Evolutionary conservation across 2,113 vertebrate species (phyloP).

Genomic region (Neodon shergylaensis): DNA sequence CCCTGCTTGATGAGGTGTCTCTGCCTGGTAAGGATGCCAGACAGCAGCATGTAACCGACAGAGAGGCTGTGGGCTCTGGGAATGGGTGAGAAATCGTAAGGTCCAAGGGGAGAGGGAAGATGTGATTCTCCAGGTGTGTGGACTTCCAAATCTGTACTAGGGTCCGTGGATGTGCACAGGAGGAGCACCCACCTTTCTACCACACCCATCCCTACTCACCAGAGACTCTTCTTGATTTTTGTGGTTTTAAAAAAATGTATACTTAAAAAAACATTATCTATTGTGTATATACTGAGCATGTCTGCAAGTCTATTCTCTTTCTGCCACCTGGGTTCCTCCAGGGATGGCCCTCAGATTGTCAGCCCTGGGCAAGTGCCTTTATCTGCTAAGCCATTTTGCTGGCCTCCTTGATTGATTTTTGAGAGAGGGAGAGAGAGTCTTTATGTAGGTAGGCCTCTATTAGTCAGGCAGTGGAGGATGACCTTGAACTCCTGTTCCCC

Average conservation of each 20-base stretch:
- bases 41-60: background rate
- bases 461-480: background rate
- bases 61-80: background rate
- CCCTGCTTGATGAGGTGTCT: background rate
- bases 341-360: background rate
- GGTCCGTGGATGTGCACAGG: background rate
- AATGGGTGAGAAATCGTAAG: background rate
- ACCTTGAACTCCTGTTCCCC: background rate
- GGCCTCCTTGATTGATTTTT: background rate
- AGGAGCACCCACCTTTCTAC: background rate
- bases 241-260: background rate
- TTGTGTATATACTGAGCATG: too few relatives aligned
- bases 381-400: background rate
- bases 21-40: background rate
- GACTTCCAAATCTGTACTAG: background rate
- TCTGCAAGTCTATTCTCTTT: background rate
- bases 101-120: background rate
- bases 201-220: background rate
- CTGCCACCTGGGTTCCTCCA: background rate
- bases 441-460: background rate
- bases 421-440: background rate
- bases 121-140: too few relatives aligned
- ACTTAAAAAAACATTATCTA: background rate
- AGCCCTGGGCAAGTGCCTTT: background rate
- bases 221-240: background rate